Evolutionary conservation across 2,888 invertebrate genomes (phyloP).

Genomic region (Parasteatoda lunata): DNA sequence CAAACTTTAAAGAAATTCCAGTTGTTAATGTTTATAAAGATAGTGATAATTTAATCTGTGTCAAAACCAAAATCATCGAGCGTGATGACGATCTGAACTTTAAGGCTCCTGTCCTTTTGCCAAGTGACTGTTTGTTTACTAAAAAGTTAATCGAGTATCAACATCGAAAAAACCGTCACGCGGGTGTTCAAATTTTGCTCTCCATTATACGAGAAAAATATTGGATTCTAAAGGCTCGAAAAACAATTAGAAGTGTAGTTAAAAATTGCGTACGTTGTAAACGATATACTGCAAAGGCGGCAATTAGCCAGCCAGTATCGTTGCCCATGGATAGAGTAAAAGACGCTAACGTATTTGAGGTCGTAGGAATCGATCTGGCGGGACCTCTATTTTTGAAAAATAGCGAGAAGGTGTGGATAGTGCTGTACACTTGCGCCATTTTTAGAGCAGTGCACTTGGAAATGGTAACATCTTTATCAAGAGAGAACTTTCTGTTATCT

Average conservation of each 20-base stretch:
- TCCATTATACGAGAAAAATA: background rate
- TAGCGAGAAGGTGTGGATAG: conserved; percentile 1
- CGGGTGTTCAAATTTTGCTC: conserved; percentile 7
- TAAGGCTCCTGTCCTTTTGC: background rate
- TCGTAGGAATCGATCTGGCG: background rate
- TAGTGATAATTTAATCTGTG: background rate
- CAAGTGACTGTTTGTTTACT: background rate
- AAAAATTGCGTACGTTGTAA: background rate
- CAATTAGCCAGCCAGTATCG: no score
- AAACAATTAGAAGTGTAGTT: background rate
- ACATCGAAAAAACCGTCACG: background rate
- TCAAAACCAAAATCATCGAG: conserved; percentile 17
- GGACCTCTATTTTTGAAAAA: background rate
- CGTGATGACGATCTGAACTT: conserved; percentile 9
- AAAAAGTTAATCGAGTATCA: conserved; percentile 1
- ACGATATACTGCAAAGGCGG: background rate
- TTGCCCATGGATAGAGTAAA: background rate
- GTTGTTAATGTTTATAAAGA: conserved; percentile 9
- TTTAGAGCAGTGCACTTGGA: conserved; percentile 3
- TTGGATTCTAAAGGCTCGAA: background rate
- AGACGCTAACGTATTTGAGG: background rate
- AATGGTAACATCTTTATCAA: conserved; percentile 9
- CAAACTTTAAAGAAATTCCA: background rate
- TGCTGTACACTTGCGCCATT: conserved; percentile 2
- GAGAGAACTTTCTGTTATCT: background rate